Evolutionary conservation across 2,888 invertebrate species (phyloP).

Genomic region (Autographa pulchrina): DNA sequence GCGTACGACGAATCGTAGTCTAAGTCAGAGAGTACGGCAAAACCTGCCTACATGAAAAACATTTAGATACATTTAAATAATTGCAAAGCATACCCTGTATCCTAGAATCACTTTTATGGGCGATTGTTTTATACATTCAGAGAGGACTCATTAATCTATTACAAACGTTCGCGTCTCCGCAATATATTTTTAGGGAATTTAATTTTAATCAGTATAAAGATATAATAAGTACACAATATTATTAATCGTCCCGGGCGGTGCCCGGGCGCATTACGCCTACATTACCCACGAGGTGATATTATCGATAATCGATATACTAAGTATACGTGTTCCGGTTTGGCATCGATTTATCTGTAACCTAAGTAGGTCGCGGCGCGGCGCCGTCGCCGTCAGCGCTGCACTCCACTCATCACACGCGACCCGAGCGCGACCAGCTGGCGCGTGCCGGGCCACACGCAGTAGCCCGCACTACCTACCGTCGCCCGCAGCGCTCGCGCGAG

Average conservation of each 20-base stretch:
- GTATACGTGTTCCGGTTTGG: conserved; percentile 87
- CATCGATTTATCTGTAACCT: conserved; percentile 86
- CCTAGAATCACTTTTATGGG: conserved; percentile 94
- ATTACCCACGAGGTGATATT: conserved; percentile 85
- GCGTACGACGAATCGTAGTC: conserved; percentile 70
- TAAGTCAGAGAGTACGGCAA: conserved; percentile 76
- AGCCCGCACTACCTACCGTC: conserved; percentile 14
- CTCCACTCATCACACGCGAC: conserved; percentile 55
- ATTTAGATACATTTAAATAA: conserved; percentile 93
- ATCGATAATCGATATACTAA: conserved; percentile 84
- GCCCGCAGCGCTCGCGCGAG: conserved; percentile 20
- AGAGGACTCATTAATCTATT: conserved; percentile 86
- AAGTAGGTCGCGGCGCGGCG: conserved; percentile 70
- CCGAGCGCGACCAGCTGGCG: conserved; percentile 54
- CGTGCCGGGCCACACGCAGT: conserved; percentile 20
- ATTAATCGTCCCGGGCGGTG: conserved; percentile 71
- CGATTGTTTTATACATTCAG: conserved; percentile 88
- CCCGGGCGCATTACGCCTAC: conserved; percentile 79
- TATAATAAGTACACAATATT: conserved; percentile 83
- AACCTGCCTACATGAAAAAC: conserved; percentile 87
- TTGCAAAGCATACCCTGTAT: conserved; percentile 98
- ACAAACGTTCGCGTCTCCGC: conserved; percentile 84
- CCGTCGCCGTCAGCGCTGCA: conserved; percentile 64
- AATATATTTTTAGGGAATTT: conserved; percentile 83
- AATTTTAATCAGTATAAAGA: conserved; percentile 85